These are phyloP conservation scores for Chaunax sp. DNA, from an alignment of 2,797 vertebrate species.

Conservation along the genomic window DNA sequence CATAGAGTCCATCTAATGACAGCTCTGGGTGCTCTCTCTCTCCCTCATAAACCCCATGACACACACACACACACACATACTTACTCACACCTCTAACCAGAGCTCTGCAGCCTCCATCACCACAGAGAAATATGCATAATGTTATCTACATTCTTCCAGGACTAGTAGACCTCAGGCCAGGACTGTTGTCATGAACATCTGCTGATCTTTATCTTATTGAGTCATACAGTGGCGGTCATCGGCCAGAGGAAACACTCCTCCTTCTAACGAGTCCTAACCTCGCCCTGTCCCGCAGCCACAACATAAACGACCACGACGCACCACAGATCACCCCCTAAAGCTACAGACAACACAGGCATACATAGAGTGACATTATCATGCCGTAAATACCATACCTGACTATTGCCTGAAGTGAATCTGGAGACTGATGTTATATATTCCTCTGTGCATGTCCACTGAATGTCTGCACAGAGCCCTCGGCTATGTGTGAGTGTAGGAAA, in stretches of 20 bases:
- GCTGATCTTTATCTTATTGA: slow-evolving; percentile 63
- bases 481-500: slow-evolving; percentile 27
- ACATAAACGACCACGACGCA: slow-evolving; percentile 25
- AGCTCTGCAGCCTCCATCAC: slow-evolving; percentile 34
- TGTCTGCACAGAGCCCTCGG: background rate
- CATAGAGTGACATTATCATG: slow-evolving; percentile 33
- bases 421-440: slow-evolving; percentile 1
- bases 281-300: slow-evolving; percentile 48
- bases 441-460: background rate
- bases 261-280: slow-evolving; percentile 46
- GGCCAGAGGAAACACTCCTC: slow-evolving; percentile 40
- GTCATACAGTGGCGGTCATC: slow-evolving; percentile 32
- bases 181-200: slow-evolving; percentile 26
- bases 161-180: slow-evolving; percentile 2
- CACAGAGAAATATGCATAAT: slow-evolving; percentile 11
- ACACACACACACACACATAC: slow-evolving; percentile 37
- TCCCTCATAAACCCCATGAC: slow-evolving; percentile 51
- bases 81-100: slow-evolving; percentile 67
- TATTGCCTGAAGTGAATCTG: slow-evolving; percentile 2
- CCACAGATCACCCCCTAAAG: background rate
- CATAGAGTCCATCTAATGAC: slow-evolving; percentile 65
- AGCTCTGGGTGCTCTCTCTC: slow-evolving; percentile 48
- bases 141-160: slow-evolving; percentile 25
- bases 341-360: slow-evolving; percentile 22
- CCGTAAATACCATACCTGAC: slow-evolving; percentile 21